Conservation (phyloP, 2,113 vertebrate genomes). For the Sinosuthora webbiana region DNA sequence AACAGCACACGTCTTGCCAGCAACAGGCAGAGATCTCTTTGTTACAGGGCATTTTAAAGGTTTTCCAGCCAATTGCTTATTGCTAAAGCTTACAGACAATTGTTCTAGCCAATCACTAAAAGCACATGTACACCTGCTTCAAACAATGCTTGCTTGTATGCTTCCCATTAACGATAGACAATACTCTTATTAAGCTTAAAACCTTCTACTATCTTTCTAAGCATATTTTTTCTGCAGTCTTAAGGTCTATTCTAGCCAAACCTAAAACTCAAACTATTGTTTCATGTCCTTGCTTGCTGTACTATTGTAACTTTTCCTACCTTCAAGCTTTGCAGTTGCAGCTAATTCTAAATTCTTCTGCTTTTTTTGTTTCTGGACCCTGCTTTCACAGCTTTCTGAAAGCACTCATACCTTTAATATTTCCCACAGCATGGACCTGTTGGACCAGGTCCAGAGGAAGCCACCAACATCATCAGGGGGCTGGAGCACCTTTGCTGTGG, state of each 20-base stretch:
- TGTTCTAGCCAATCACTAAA: background rate
- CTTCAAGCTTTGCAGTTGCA: too few relatives aligned
- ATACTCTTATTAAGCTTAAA: background rate
- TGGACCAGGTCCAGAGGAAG: background rate
- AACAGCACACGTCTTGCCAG: background rate
- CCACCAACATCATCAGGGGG: background rate
- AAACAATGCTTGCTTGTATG: background rate
- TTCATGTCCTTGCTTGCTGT: too few relatives aligned
- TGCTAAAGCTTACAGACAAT: background rate
- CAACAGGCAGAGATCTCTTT: background rate
- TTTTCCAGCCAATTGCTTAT: background rate
- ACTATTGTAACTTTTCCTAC: too few relatives aligned
- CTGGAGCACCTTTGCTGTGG: background rate
- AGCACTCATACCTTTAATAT: too few relatives aligned
- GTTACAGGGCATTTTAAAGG: background rate
- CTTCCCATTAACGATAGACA: background rate
- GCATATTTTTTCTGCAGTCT: background rate
- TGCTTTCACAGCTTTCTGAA: too few relatives aligned
- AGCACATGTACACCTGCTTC: background rate
- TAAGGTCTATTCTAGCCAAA: background rate
- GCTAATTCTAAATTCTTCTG: too few relatives aligned
- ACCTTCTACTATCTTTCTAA: background rate
- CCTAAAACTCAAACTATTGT: background rate
- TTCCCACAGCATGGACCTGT: too few relatives aligned
- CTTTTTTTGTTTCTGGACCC: too few relatives aligned